Percentiles rank a stretch among this genome's conserved stretches.
Evolutionary conservation across 2,797 vertebrate species (phyloP).

Genomic region (Myotis pilosus): DNA sequence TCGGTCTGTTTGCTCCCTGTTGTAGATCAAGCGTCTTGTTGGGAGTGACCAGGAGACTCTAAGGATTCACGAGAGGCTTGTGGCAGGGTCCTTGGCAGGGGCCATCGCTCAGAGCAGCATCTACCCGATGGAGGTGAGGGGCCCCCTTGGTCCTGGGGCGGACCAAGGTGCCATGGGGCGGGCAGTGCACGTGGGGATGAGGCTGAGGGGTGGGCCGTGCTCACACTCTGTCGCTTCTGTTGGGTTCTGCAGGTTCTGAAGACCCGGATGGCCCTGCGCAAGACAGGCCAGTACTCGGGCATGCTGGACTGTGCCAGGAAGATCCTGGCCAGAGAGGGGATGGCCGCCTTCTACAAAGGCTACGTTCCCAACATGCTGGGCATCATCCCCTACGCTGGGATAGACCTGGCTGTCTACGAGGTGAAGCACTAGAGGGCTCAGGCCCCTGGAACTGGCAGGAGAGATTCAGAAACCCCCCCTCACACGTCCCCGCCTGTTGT

Average conservation of each 20-base stretch:
- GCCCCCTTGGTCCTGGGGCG: not conserved
- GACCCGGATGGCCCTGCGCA: conserved; percentile 93
- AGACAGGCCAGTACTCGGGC: conserved; percentile 93
- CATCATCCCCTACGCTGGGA: conserved; percentile 98
- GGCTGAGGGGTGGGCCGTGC: rapidly evolving
- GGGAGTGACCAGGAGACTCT: conserved; percentile 94
- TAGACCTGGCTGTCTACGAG: conserved; percentile 97
- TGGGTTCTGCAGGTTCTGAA: conserved; percentile 90
- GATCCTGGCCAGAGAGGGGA: conserved; percentile 90
- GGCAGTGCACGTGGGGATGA: rapidly evolving
- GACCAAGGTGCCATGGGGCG: not conserved
- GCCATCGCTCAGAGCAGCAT: conserved; percentile 96
- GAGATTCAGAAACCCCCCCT: not conserved
- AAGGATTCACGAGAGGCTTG: conserved; percentile 91
- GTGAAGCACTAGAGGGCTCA: conserved; percentile 78
- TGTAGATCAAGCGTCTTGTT: conserved; percentile 94
- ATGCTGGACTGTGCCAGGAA: conserved; percentile 92
- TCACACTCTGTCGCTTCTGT: rapidly evolving
- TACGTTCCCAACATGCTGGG: conserved; percentile 96
- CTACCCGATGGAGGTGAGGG: conserved; percentile 97
- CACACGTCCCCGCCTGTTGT: rapidly evolving
- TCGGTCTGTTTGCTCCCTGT: not conserved
- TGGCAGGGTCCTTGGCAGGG: conserved; percentile 94
- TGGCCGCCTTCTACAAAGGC: conserved; percentile 95
- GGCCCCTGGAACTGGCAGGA: not conserved